Evolutionary conservation across 53 echinoderm and acorn worm genomes (phyloP), one percentile per base, ranked within the genome.

Genomic region (Holothuria leucospilota): DNA sequence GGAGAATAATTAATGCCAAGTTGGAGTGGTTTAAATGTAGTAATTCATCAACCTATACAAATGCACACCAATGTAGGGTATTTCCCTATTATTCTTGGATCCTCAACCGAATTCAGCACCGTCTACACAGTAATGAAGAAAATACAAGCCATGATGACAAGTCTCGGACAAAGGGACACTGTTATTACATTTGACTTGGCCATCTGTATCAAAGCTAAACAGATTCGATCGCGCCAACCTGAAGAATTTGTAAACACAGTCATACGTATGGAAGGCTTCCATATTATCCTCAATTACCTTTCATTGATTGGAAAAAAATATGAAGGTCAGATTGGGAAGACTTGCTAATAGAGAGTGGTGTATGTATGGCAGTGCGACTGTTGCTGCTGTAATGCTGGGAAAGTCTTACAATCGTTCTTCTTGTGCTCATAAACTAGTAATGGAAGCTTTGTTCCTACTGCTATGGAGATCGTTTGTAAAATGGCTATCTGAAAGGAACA

Each of bases 51-150:
- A 9, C 49, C 49, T 65, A 20, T 52, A 51, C 87, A 63, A 81
- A 51, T 63, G 20, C 12, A 24, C 56, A 65, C 87, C 68, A 86
- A 18, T 38, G 46, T 88, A 51, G 83, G 83, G 2, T 88, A 83
- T 39, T 88, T 71, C 29, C 69, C 88, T 6, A 71, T 88, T 83
- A 71, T 88, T 34, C 30, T 71, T 70, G 88, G 82, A 51, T 69
- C 88, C 21, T 49, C 83, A 25, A 83, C 59, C 8, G 60, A 67
- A 67, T 82, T 24, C 68, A 81, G 24, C 52, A 82, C 60, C 8
- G 83, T 88, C 34, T 86, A 78, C 73, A 86, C 78, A n/a, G 78
- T 79, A 30, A 86, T 86, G 87, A 79, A 87, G 20, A 87, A 78
- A 46, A 65, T 63, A 20, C 29, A 46, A 24, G 87, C 68, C 38